phyloP scores from a whole-genome alignment of 2,113 vertebrate genomes.

The Hemibagrus wyckioides region DNA sequence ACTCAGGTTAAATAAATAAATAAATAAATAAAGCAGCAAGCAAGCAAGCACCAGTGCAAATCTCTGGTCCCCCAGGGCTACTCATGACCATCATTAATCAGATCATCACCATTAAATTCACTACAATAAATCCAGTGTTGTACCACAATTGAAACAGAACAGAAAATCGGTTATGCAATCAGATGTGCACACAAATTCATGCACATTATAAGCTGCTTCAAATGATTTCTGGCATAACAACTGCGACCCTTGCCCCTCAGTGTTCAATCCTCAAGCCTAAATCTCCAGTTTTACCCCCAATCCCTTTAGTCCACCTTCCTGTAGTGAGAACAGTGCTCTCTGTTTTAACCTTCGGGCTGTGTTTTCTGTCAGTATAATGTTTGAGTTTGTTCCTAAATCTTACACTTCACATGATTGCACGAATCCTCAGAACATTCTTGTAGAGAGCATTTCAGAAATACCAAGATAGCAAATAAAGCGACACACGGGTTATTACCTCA shows the following conservation, averaged over 20 bases:
- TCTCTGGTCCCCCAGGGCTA: not conserved
- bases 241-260: constrained; percentile 2
- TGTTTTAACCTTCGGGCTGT: not conserved
- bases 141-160: not conserved
- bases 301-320: not conserved
- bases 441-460: not conserved
- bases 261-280: not conserved
- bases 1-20: too few relatives aligned
- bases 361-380: not conserved
- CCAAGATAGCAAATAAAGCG: not conserved
- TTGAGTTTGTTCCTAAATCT: not conserved
- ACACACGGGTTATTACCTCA: too few relatives aligned
- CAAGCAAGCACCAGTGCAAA: not conserved
- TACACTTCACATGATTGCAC: not conserved
- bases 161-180: not conserved
- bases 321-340: not conserved
- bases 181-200: not conserved
- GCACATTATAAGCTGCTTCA: not conserved
- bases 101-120: not conserved
- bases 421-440: not conserved
- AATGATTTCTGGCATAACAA: not conserved
- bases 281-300: not conserved
- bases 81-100: not conserved
- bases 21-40: not conserved
- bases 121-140: not conserved